Evolutionary conservation across 1,140 invertebrate genomes (phyloP), one percentile per base, ranked within the genome.

Genomic region (Drosophila funebris): DNA sequence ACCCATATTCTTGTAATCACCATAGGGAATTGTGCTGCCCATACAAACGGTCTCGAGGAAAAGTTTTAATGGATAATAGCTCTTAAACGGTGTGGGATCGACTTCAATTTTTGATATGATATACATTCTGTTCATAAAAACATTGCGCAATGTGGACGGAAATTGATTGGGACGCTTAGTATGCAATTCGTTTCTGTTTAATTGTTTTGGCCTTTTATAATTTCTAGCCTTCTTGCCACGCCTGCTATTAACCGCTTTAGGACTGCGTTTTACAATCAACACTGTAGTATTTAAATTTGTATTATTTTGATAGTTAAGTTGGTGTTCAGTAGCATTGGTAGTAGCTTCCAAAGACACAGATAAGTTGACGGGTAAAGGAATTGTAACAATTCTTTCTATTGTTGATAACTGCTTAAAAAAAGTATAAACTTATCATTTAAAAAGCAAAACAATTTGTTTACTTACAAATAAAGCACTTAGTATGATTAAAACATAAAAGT

Each of bases 11-110:
- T 64, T 67, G 4, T n/a, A 1, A 0, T 36, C 24, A 0, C 39
- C 39, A 43, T 78, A 75, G 4, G 64, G 54, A 2, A 72, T 20
- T 4, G 71, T 75, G 0, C 24, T 33, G 18, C 73, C 58, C 0
- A 6, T 5, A 13, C 79, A 82, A 20, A 72, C 71, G 0, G 44
- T 46, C 7, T 18, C 37, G n/a, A 62, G 1, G 1, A 24, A 5
- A 29, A 48, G 29, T 8, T 27, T 9, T 13, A 24, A 24, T 4
- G 44, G 44, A 29, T 48, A 48, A 48, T 48, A 48, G 7, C 29
- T 16, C 1, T 5, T 27, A 14, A 13, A 5, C 2, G 44, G 44
- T 2, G 44, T 14, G 22, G 24, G 22, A 1, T 48, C 13, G 22
- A 48, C 44, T 13, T n/a, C 11, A 24, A 46, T 4, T 36, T 13